Base-by-base conservation (phyloP, 2,113 vertebrate species). In the Diadophis punctatus region DNA sequence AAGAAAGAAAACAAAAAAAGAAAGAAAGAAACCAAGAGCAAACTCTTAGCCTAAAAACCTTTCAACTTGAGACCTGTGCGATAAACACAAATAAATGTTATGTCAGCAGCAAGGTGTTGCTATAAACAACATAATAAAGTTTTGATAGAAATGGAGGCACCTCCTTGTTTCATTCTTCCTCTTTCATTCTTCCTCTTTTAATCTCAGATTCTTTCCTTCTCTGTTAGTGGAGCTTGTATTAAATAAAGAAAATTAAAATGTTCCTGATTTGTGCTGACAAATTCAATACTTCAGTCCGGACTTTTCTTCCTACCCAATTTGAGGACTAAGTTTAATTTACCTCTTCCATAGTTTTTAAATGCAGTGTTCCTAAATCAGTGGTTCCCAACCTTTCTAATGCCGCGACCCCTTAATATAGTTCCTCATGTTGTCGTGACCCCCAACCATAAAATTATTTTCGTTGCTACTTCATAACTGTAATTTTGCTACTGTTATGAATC, bases 101-200 rank as follows among this genome's bases (percentile, higher is more conserved):
- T 80, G 88, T 94, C 97, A 97, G 97, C 97, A 95, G 0, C 0
- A 0, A 20, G 43, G 91, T 87, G 96, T 94, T 91, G 90, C 49
- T 27, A 91, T 93, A 91, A 93, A 94, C 85, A 94, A 91, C 95
- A 95, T 92, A 94, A 10, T 0, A 34, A 92, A 95, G 55, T 92
- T 52, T 6, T 58, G 34, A 80, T 43, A 80, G 74, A 80, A 43
- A 80, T 43, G 34, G 74, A 80, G 74, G 8, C 34, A 43, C 74
- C 34, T 43, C 2, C 34, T 8, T 1, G 8, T 80, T 80, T 80
- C 34, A 22, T 80, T 43, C 74, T 80, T 22, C 74, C 34, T 9
- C 34, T 80, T 60, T 60, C 9, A 3, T 60, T 60, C 58, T 63
- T 30, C 27, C 58, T 60, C 27, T 60, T 58, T 60, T 63, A 30